Percentiles rank a stretch among this genome's conserved stretches.
These are phyloP conservation scores for Hirtodrosophila duncani DNA, from an alignment of 2,888 invertebrate genomes.

Conservation along the genomic window DNA sequence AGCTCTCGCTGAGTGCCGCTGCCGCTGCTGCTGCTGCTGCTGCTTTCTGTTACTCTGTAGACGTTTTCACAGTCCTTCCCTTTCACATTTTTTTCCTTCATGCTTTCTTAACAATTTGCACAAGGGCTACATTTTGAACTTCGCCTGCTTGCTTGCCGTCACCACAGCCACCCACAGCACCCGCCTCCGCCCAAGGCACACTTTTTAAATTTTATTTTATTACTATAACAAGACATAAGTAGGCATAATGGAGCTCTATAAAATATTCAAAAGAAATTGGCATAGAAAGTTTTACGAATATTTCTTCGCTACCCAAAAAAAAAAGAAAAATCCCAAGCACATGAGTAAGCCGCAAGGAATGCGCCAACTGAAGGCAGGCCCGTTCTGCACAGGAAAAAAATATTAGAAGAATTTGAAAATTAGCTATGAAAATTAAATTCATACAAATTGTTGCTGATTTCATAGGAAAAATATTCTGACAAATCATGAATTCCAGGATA, in stretches of 20 bases:
- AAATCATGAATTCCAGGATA: too few relatives aligned
- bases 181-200: constrained; percentile 13
- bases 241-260: constrained; percentile 73
- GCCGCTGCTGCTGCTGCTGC: constrained; percentile 1
- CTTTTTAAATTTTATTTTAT: constrained; percentile 74
- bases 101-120: constrained; percentile 53
- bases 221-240: constrained; percentile 76
- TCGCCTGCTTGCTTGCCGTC: too few relatives aligned
- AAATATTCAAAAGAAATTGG: constrained; percentile 75
- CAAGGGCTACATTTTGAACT: too few relatives aligned
- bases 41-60: background rate
- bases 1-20: constrained; percentile 26
- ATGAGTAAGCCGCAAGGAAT: too few relatives aligned
- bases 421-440: too few relatives aligned
- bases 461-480: too few relatives aligned
- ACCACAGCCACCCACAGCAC: background rate
- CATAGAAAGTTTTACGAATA: constrained; percentile 58
- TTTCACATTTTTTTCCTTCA: constrained; percentile 9
- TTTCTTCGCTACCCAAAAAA: too few relatives aligned
- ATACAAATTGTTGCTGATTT: too few relatives aligned
- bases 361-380: constrained; percentile 9
- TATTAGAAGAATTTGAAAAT: too few relatives aligned
- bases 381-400: too few relatives aligned
- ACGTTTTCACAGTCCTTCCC: constrained; percentile 1
- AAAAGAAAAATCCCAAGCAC: too few relatives aligned